These are phyloP conservation scores for Holotrichia oblita DNA, from an alignment of 1,140 invertebrate species.

Conservation along the genomic window DNA sequence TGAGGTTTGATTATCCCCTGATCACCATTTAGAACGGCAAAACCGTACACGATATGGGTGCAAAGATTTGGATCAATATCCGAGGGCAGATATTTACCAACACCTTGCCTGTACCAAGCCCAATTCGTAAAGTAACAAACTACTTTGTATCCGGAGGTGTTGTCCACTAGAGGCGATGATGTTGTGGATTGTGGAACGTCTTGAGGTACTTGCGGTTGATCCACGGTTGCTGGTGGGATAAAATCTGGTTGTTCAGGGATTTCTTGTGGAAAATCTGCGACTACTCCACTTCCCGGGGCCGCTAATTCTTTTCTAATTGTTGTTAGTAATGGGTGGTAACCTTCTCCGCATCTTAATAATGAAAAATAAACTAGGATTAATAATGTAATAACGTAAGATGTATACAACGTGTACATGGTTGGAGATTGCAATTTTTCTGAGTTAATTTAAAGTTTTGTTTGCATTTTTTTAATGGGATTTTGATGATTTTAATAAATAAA, in stretches of 20 bases:
- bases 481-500: too few species aligned
- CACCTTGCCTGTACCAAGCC: constrained; percentile 72
- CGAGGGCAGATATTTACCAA: constrained; percentile 72
- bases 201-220: constrained; percentile 44
- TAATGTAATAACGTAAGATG: background rate
- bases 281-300: constrained; percentile 57
- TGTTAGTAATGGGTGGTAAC: constrained; percentile 78
- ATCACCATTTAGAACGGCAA: constrained; percentile 71
- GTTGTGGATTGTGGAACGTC: constrained; percentile 43
- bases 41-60: constrained; percentile 79
- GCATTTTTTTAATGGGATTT: too few species aligned
- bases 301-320: constrained; percentile 74
- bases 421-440: too few species aligned
- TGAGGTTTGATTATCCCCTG: constrained; percentile 71
- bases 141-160: constrained; percentile 66
- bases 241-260: constrained; percentile 2
- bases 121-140: constrained; percentile 78
- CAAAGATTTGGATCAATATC: constrained; percentile 75
- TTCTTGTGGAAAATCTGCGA: background rate
- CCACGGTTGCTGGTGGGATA: constrained; percentile 42
- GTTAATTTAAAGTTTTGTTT: too few species aligned
- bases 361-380: background rate
- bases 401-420: background rate
- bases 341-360: constrained; percentile 70
- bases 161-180: constrained; percentile 47